Conservation (phyloP, 2,113 vertebrate genomes). For the Synchiropus splendidus region DNA sequence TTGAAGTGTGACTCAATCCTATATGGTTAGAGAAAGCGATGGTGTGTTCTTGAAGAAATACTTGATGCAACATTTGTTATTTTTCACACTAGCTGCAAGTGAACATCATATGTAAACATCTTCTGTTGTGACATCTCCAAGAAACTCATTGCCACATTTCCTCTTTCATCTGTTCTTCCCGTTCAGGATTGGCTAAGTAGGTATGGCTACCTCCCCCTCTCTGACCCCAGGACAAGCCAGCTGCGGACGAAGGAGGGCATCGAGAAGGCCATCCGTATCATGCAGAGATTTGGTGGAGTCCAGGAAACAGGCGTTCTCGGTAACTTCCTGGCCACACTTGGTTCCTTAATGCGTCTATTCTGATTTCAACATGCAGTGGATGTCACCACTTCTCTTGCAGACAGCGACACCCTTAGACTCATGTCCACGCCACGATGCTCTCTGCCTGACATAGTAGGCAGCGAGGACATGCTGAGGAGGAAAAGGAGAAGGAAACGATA, state of each 20-base stretch:
- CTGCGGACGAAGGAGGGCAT: constrained; percentile 72
- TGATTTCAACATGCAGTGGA: background rate
- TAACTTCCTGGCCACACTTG: constrained; percentile 35
- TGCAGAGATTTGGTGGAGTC: constrained; percentile 81
- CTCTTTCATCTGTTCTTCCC: constrained; percentile 1
- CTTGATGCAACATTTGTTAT: too few relatives aligned
- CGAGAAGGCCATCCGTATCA: constrained; percentile 66
- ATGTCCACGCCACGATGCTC: constrained; percentile 81
- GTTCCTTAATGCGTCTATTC: constrained; percentile 2
- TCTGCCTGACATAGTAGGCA: constrained; percentile 75
- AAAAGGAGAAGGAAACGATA: constrained; percentile 68
- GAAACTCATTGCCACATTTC: background rate
- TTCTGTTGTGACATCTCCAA: constrained; percentile 1
- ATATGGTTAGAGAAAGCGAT: too few relatives aligned
- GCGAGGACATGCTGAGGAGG: constrained; percentile 61
- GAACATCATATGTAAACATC: background rate
- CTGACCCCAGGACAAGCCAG: constrained; percentile 67
- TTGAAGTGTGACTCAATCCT: too few relatives aligned
- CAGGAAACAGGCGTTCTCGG: constrained; percentile 71
- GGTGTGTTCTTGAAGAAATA: too few relatives aligned
- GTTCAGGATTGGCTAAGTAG: constrained; percentile 79
- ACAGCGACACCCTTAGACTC: constrained; percentile 61
- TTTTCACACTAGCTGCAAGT: too few relatives aligned
- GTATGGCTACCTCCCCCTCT: constrained; percentile 79
- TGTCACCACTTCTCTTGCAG: constrained; percentile 45